Base-by-base conservation (phyloP, 2,113 vertebrate genomes). In the Sinocyclocheilus anshuiensis region DNA sequence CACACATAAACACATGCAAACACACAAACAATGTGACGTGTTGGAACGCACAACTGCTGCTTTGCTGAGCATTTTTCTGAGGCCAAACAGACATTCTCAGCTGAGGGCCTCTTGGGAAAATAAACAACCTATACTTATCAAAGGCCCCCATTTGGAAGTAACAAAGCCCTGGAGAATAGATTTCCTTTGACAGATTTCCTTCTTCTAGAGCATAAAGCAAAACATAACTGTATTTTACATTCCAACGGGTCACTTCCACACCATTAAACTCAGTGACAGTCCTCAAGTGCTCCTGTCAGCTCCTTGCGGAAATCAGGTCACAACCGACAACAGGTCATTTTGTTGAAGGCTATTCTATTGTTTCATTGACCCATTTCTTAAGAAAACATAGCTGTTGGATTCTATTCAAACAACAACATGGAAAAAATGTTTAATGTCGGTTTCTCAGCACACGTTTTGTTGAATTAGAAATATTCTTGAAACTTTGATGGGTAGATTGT, bases 191-290 rank as follows among this genome's bases (percentile, higher is more conserved):
- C 29, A 36, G 2, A 13, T 77, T 91, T 92, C 86, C 88, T 88
- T 26, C 71, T 86, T 74, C n/a, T 59, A 10, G 29, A 84, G 45
- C 72, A 63, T 42, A 45, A 65, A 39, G 71, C 48, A 74, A 9
- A 72, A 77, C 81, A 79, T 88, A 71, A 50, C 18, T 82, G 59
- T 33, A 74, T 71, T 87, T 81, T 83, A 71, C 72, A 81, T 36
- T 83, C 84, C 33, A 45, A 53, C 48, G 55, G 82, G 86, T 89
- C 63, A 83, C 83, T 87, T 92, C 87, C 90, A 88, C 50, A 45
- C 33, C 29, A 75, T 50, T 82, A 84, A 82, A 69, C 71, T 63
- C 77, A 4, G 12, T 63, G 36, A 86, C n/a, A 72, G 18, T 26
- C 11, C 48, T 76, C 59, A 87, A 36, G 50, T 26, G 10, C 57